Evolutionary conservation across 2,888 invertebrate species (phyloP), one percentile per base, ranked within the genome.

Genomic region (Ophion obscuratus): DNA sequence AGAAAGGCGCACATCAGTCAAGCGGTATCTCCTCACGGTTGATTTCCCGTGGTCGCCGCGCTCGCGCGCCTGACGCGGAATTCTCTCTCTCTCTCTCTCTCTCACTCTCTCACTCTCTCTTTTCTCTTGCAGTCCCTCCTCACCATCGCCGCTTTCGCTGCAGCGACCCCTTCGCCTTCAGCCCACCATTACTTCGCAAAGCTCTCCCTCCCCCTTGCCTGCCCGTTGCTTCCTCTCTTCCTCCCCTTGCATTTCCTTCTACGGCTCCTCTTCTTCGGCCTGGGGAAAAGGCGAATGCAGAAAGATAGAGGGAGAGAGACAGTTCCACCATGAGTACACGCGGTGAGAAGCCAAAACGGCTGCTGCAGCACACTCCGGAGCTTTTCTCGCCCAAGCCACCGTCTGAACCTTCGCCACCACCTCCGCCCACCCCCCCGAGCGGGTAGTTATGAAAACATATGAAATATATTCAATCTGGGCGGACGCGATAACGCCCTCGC

Each of bases 1-100:
- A 94, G 94, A 94, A 94, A 94, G 93, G 94, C 92, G 94, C 94
- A 93, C 94, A 94, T 94, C 94, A 94, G 94, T 94, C 94, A 94
- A 93, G 92, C 92, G 93, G 92, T 94, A 94, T 94, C 94, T 94
- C 93, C 94, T 94, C 94, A 94, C 94, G 94, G 92, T 94, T 94
- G 94, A 94, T 94, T 94, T 94, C 94, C 94, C 94, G 94, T 93
- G 93, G 94, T 90, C 93, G 92, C 53, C 57, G 61, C 92, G 90
- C 79, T 75, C 85, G 90, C 89, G 90, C 82, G 91, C 89, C 90
- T 86, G 85, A 77, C 87, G 88, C 84, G 88, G 80, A 83, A 84
- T 88, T 84, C 83, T 87, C 87, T 81, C 64, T 36, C 79, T 71
- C 79, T 67, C 64, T 40, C 40, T 79, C 40, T 59, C 62, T 68